Evolutionary conservation across 2,797 vertebrate genomes (phyloP), one percentile per base, ranked within the genome.

Genomic region (Apogon talboti): DNA sequence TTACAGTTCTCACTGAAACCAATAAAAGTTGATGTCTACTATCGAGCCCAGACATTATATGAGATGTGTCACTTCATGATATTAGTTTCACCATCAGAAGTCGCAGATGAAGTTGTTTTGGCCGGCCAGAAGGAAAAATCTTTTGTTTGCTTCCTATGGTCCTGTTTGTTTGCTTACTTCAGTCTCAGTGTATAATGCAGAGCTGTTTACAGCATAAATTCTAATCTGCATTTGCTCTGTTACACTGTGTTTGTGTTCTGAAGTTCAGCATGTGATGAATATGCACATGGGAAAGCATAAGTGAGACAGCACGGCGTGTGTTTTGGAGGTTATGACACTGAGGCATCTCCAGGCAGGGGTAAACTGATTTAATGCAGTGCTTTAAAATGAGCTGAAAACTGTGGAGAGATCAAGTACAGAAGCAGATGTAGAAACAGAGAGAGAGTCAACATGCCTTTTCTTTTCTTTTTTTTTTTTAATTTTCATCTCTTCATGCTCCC

Each of bases 11-110:
- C 66, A 37, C 67, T 70, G 75, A 76, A 88, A 84, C 79, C 85
- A 91, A 92, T 89, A 87, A 88, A 80, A 88, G 58, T 19, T 54
- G 60, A 79, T 86, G 73, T 79, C 52, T 76, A 67, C 78, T 52
- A 62, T 71, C 18, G 49, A 61, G 71, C 77, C 60, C 48, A 33
- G 70, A 59, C 43, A 2, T 44, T 50, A 78, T 82, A 80, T 81
- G 77, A 84, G 42, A 79, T 67, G 43, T 79, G 67, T 81, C 70
- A 71, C 67, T 80, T 60, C 68, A 13, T 60, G 69, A 87, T 82
- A 91, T 85, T 80, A 86, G 61, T 79, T 87, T 86, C 63, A 73
- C 71, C 70, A 69, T 82, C 60, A 72, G 42, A 71, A 81, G 47
- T 66, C 69, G 52, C 65, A 66, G 66, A 72, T 57, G n/a, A 71